Percentiles rank a stretch among this genome's conserved stretches.
phyloP scores from a whole-genome alignment of 2,113 vertebrate species.

The Rallus limicola region DNA sequence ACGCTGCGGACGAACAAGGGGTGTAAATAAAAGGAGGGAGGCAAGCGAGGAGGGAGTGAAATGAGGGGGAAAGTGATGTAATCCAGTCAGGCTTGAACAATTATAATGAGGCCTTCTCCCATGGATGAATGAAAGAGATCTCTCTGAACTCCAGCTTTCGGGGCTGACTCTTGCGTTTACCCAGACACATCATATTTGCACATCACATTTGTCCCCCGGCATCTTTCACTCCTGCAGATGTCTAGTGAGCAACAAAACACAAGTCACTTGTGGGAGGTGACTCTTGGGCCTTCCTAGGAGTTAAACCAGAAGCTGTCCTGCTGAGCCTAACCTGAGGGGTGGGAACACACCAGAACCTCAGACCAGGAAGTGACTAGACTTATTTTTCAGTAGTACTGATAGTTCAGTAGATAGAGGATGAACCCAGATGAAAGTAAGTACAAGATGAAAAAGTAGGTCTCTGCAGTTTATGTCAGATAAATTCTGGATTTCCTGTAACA shows the following conservation, averaged over 20 bases:
- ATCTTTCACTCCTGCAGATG: neutral
- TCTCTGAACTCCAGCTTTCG: neutral
- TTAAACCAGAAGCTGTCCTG: neutral
- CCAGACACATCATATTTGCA: neutral
- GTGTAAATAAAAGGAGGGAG: slow-evolving; percentile 45
- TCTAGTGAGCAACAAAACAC: neutral
- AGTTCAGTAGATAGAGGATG: neutral
- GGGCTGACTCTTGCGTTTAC: neutral
- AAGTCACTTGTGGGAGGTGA: neutral
- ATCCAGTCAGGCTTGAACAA: slow-evolving; percentile 69
- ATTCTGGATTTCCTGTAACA: neutral
- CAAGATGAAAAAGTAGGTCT: neutral
- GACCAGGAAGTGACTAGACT: neutral
- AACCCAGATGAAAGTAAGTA: neutral
- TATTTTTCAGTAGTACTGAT: neutral
- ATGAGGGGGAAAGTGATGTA: slow-evolving; percentile 71
- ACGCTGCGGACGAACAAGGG: slow-evolving; percentile 23
- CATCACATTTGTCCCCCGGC: neutral
- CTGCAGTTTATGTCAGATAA: neutral
- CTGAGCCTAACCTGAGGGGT: neutral
- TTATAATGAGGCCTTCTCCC: slow-evolving; percentile 50
- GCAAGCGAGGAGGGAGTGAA: slow-evolving; percentile 32
- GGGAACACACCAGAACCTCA: neutral
- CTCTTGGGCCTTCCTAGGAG: neutral
- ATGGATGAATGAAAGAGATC: slow-evolving; percentile 40